Evolutionary conservation across 92 coral and sea anemone genomes (phyloP).

Genomic region (Epizoanthus illoricatus): DNA sequence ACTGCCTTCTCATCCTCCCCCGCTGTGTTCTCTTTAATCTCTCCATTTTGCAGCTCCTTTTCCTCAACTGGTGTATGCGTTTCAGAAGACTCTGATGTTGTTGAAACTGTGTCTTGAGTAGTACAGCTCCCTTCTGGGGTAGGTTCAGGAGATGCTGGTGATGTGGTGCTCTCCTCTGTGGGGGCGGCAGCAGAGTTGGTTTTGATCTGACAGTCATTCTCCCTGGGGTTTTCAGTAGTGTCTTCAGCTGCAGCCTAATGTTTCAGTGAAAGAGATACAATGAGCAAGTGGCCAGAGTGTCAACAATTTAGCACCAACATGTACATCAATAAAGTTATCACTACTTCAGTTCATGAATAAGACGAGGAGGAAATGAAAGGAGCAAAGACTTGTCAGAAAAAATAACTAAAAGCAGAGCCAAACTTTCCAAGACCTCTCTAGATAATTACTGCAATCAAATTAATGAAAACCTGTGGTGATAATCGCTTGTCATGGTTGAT

Average conservation of each 20-base stretch:
- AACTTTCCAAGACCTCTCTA: no score
- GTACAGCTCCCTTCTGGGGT: constrained; percentile 23
- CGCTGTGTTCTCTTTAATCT: constrained; percentile 5
- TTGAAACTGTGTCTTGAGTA: constrained; percentile 21
- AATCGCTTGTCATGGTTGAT: no score
- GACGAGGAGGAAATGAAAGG: no score
- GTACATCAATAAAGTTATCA: no score
- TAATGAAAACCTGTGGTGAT: no score
- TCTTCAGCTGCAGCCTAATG: constrained; percentile 78
- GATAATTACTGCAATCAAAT: no score
- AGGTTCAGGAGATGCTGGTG: constrained; percentile 28
- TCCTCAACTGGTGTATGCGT: constrained; percentile 30
- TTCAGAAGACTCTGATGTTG: constrained; percentile 26
- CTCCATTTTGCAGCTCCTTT: constrained; percentile 40
- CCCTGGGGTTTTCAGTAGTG: constrained; percentile 43
- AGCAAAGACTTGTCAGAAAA: no score
- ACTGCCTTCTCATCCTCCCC: constrained; percentile 27
- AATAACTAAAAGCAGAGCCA: no score
- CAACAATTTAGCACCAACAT: no score
- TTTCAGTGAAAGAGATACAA: background rate
- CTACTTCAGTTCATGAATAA: no score
- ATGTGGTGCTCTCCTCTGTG: constrained; percentile 46
- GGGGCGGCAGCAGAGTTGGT: constrained; percentile 53
- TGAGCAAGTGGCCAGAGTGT: background rate
- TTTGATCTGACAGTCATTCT: constrained; percentile 37